Conservation (phyloP, 2,888 invertebrate species). For the Barypeithes pellucidus region DNA sequence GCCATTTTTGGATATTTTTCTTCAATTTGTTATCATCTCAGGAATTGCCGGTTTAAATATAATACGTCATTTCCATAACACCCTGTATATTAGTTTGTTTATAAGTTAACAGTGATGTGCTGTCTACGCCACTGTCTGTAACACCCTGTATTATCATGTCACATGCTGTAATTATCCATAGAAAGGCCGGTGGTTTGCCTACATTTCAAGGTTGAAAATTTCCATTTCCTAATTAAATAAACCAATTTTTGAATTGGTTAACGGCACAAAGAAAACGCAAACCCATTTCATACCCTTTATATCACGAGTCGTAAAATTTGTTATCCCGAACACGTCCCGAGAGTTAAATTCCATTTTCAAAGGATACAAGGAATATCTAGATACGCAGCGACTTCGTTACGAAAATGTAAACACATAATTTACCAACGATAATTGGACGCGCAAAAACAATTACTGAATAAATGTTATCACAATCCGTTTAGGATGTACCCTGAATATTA, state of each 20-base stretch:
- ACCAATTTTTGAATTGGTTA: background rate
- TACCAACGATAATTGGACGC: conserved; percentile 24
- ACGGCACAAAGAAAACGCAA: conserved; percentile 1
- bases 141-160: too few species aligned
- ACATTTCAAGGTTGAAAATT: too few species aligned
- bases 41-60: too few species aligned
- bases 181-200: too few species aligned
- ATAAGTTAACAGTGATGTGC: too few species aligned
- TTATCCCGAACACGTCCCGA: conserved; percentile 12
- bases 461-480: conserved; percentile 11
- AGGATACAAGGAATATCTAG: conserved; percentile 20
- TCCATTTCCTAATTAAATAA: background rate
- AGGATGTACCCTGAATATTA: conserved; percentile 1
- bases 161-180: too few species aligned
- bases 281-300: conserved; percentile 2
- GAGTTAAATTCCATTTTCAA: conserved; percentile 24
- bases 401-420: conserved; percentile 31
- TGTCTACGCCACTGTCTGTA: too few species aligned
- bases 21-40: too few species aligned
- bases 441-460: conserved; percentile 18
- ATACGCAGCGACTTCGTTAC: conserved; percentile 8
- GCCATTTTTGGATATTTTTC: too few species aligned
- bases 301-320: conserved; percentile 12
- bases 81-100: too few species aligned
- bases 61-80: too few species aligned